These are phyloP conservation scores for Drosophila siamana DNA, from an alignment of 2,888 invertebrate genomes.

Conservation along the genomic window DNA sequence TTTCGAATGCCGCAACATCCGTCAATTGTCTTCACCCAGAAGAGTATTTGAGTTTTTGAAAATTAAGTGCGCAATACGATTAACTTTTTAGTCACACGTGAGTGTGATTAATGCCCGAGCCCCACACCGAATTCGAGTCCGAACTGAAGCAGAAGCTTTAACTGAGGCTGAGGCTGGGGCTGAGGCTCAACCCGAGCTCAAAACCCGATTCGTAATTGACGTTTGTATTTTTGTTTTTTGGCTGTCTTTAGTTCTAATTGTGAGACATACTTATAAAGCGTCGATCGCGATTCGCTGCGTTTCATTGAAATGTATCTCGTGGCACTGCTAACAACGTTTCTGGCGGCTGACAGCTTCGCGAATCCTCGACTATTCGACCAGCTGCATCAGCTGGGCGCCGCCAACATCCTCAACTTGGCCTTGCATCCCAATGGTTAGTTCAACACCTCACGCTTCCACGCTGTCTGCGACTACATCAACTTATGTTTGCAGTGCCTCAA, in stretches of 20 bases:
- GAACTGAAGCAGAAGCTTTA: neutral
- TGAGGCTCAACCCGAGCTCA: neutral
- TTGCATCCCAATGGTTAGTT: slow-evolving; percentile 60
- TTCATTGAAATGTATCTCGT: slow-evolving; percentile 46
- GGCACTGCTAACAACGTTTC: slow-evolving; percentile 35
- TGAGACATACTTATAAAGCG: slow-evolving; percentile 37
- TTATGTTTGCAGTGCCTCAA: slow-evolving; percentile 46
- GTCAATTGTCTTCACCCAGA: neutral
- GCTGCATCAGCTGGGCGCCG: slow-evolving; percentile 56
- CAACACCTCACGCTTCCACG: neutral
- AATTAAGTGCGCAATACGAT: neutral
- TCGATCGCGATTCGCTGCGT: neutral
- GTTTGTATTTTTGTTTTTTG: slow-evolving; percentile 14
- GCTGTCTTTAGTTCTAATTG: slow-evolving; percentile 2
- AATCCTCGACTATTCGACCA: slow-evolving; percentile 46
- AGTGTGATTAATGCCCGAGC: slow-evolving; percentile 1
- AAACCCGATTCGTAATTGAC: slow-evolving; percentile 13
- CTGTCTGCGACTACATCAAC: neutral
- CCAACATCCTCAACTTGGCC: slow-evolving; percentile 56
- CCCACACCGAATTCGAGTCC: neutral
- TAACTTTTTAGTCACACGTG: slow-evolving; percentile 3
- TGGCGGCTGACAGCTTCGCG: slow-evolving; percentile 5
- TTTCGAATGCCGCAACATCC: neutral
- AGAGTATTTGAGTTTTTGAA: neutral
- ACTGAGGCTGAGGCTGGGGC: neutral